Percentiles rank a stretch among this genome's conserved stretches.
phyloP scores from a whole-genome alignment of 2,888 invertebrate genomes.

The Drosophila percnosoma region DNA sequence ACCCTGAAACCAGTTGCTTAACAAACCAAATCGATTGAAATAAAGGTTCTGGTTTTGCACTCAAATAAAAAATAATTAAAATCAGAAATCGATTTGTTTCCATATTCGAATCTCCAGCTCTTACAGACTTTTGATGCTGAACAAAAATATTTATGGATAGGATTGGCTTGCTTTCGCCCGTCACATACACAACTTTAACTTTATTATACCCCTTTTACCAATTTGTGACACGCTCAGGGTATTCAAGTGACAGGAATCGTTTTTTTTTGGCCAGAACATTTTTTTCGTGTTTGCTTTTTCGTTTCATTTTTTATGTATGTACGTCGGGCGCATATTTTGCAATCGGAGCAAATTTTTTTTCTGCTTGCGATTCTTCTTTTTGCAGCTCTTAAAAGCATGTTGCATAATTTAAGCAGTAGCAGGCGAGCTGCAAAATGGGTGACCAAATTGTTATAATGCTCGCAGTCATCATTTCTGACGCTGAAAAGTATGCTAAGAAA shows the following conservation, averaged over 20 bases:
- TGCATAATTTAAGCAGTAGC: conserved; percentile 70
- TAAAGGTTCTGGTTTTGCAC: not conserved
- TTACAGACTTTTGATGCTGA: not conserved
- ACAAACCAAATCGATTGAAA: not conserved
- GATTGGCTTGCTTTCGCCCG: not conserved
- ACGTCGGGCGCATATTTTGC: conserved; percentile 46
- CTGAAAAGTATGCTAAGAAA: conserved; percentile 45
- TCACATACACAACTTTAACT: not conserved
- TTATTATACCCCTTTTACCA: not conserved
- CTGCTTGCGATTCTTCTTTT: conserved; percentile 22
- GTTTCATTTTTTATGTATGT: conserved; percentile 24
- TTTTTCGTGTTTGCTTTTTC: conserved; percentile 6
- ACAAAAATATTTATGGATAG: not conserved
- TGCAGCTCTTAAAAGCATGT: conserved; percentile 71
- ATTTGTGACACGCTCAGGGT: not conserved
- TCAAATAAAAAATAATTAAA: not conserved
- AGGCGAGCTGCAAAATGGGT: conserved; percentile 31
- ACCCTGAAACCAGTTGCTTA: not conserved
- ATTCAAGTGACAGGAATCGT: conserved; percentile 30
- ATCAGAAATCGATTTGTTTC: not conserved
- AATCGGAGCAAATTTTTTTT: conserved; percentile 42
- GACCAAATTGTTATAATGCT: conserved; percentile 63
- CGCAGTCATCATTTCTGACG: conserved; percentile 4
- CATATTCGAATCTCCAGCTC: not conserved
- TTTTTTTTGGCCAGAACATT: conserved; percentile 29